A percentile compares a stretch with the other conserved stretches of the same genome.
These are phyloP conservation scores for Hedya salicella DNA, from an alignment of 2,888 invertebrate genomes.

Conservation along the genomic window DNA sequence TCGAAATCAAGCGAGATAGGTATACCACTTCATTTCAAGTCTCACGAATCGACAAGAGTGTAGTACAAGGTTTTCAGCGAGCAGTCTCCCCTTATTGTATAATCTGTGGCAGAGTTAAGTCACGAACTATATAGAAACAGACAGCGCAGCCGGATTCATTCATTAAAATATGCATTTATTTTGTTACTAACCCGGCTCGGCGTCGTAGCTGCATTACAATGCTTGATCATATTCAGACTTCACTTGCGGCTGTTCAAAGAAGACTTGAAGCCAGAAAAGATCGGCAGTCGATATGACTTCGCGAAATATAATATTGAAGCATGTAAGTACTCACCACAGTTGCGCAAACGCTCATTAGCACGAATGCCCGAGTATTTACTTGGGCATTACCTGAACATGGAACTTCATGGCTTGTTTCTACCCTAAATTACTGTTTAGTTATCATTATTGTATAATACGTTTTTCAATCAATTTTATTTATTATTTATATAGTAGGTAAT, in stretches of 20 bases:
- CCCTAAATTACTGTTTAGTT: no score
- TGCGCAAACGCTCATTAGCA: no score
- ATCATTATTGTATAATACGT: no score
- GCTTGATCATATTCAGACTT: constrained; percentile 34
- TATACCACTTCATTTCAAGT: no score
- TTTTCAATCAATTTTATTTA: no score
- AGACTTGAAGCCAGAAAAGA: no score
- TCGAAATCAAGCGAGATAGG: no score
- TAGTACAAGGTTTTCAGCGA: constrained; percentile 1
- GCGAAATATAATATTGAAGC: not conserved
- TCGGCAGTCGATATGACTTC: not conserved
- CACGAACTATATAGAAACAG: constrained; percentile 62
- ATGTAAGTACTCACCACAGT: no score
- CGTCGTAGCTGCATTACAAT: constrained; percentile 44
- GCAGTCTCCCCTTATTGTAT: constrained; percentile 45
- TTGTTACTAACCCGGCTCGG: constrained; percentile 43
- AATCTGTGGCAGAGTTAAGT: constrained; percentile 67
- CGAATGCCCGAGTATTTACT: no score
- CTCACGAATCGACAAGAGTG: not conserved
- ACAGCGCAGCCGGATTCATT: constrained; percentile 70
- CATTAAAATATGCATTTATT: constrained; percentile 77
- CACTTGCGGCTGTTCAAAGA: not conserved
- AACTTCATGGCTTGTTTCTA: no score
- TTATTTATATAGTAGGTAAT: no score
- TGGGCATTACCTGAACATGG: no score